Evolutionary conservation across 1,140 invertebrate species (phyloP).

Genomic region (Goniozus legneri): DNA sequence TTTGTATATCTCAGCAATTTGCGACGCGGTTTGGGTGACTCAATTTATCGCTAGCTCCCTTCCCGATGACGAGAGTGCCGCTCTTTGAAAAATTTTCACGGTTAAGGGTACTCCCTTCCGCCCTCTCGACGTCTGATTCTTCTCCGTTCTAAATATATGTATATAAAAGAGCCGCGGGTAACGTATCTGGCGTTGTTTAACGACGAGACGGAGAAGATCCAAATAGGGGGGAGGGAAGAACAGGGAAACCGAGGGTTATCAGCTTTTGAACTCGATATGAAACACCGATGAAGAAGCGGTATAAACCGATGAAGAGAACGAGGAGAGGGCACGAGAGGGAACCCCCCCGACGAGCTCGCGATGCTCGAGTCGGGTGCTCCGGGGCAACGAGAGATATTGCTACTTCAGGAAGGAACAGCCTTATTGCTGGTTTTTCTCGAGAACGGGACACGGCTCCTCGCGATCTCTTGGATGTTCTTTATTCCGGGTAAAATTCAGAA

Average conservation of each 20-base stretch:
- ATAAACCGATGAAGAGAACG: too few species aligned
- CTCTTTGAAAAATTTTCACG: background rate
- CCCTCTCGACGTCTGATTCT: background rate
- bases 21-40: too few species aligned
- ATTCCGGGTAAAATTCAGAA: too few species aligned
- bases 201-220: too few species aligned
- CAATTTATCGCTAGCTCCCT: too few species aligned
- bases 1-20: too few species aligned
- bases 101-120: background rate
- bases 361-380: conserved; percentile 10
- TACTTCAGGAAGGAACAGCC: conserved; percentile 26
- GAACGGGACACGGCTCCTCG: conserved; percentile 14
- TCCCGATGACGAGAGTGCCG: background rate
- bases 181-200: conserved; percentile 6
- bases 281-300: too few species aligned
- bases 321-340: background rate
- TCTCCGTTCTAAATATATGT: background rate
- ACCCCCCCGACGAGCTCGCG: background rate
- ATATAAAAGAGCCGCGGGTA: conserved; percentile 8
- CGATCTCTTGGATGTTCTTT: too few species aligned
- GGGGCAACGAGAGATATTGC: conserved; percentile 35
- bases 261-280: too few species aligned
- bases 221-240: too few species aligned
- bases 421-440: conserved; percentile 26
- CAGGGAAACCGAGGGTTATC: too few species aligned